A percentile compares a stretch with the other conserved stretches of the same genome.
Conservation (phyloP, 1,140 invertebrate genomes). For the Procambarus virginalis region DNA sequence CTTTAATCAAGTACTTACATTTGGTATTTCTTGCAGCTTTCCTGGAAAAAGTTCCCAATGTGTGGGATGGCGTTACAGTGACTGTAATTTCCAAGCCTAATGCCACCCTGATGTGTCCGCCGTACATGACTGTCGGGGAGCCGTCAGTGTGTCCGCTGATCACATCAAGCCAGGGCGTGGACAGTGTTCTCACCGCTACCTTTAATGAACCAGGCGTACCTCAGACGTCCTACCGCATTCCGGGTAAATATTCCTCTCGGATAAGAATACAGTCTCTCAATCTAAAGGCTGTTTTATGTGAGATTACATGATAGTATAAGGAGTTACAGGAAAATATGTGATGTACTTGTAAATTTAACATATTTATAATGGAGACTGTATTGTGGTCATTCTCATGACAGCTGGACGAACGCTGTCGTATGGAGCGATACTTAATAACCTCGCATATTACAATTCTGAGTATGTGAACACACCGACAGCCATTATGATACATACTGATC, state of each 20-base stretch:
- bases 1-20: too few relatives aligned
- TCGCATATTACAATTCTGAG: not conserved
- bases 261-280: too few relatives aligned
- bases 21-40: not conserved
- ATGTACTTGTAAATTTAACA: too few relatives aligned
- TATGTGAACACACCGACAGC: not conserved
- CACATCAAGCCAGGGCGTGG: not conserved
- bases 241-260: not conserved
- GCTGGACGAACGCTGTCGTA: not conserved
- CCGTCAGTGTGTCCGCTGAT: not conserved
- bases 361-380: too few relatives aligned
- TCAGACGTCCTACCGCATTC: not conserved
- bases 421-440: not conserved
- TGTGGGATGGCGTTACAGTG: not conserved
- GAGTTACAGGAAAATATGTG: too few relatives aligned
- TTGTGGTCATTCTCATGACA: not conserved
- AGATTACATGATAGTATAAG: too few relatives aligned
- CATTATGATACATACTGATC: not conserved
- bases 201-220: not conserved
- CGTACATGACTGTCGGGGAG: not conserved
- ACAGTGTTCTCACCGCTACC: not conserved
- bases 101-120: not conserved
- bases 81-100: not conserved
- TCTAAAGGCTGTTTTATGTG: too few relatives aligned
- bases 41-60: not conserved